Percentiles rank a stretch among this genome's conserved stretches.
These are phyloP conservation scores for Pteromalus puparum DNA, from an alignment of 1,140 invertebrate genomes.

Conservation along the genomic window DNA sequence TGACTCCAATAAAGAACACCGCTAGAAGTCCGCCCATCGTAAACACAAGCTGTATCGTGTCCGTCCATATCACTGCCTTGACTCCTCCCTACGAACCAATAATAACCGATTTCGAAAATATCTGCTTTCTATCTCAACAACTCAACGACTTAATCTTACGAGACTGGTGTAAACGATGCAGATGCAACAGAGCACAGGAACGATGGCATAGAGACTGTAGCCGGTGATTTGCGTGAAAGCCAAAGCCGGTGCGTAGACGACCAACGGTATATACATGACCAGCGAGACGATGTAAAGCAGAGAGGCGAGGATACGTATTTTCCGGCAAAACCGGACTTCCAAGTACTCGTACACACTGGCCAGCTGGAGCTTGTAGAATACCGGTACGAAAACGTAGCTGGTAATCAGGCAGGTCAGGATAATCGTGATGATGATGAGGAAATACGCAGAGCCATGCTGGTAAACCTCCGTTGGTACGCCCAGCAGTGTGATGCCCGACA, in stretches of 20 bases:
- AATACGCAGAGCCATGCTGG: constrained; percentile 82
- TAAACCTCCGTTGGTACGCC: constrained; percentile 89
- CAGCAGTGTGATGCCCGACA: constrained; percentile 88
- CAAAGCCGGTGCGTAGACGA: constrained; percentile 80
- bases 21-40: constrained; percentile 82
- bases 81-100: constrained; percentile 79
- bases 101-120: background rate
- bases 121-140: no score
- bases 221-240: constrained; percentile 82
- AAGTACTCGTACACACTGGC: constrained; percentile 90
- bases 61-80: constrained; percentile 85
- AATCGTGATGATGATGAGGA: constrained; percentile 78
- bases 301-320: constrained; percentile 79
- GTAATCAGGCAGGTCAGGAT: constrained; percentile 79
- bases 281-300: constrained; percentile 80
- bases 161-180: constrained; percentile 88
- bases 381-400: constrained; percentile 80
- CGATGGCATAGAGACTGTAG: constrained; percentile 79
- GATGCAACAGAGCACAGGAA: constrained; percentile 82
- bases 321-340: constrained; percentile 79
- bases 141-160: constrained; percentile 68
- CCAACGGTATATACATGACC: constrained; percentile 76
- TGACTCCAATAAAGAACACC: constrained; percentile 80
- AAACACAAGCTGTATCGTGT: constrained; percentile 81
- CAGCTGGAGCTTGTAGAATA: constrained; percentile 86